phyloP scores from a whole-genome alignment of 2,888 invertebrate genomes.

The Orgyia antiqua region DNA sequence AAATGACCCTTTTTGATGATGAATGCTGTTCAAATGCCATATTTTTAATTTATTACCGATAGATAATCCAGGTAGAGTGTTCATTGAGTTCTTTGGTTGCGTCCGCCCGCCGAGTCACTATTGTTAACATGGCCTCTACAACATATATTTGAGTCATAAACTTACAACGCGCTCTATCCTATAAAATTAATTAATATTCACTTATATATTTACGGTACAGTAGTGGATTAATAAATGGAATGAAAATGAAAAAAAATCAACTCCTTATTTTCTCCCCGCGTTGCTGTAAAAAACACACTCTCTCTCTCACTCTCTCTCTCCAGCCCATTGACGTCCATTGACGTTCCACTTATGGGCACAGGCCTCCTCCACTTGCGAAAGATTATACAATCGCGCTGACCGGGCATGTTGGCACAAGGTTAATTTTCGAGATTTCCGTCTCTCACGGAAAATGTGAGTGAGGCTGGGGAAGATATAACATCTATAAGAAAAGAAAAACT shows the following conservation, averaged over 20 bases:
- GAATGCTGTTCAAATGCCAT: conserved; percentile 67
- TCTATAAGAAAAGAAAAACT: too few relatives aligned
- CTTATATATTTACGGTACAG: neutral
- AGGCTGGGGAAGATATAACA: too few relatives aligned
- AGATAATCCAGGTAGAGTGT: conserved; percentile 70
- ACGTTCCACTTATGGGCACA: too few relatives aligned
- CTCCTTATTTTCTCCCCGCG: too few relatives aligned
- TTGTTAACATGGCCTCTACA: conserved; percentile 30
- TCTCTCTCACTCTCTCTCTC: too few relatives aligned
- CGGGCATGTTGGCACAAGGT: too few relatives aligned
- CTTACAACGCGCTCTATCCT: conserved; percentile 14
- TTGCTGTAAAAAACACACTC: too few relatives aligned
- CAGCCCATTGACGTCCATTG: too few relatives aligned
- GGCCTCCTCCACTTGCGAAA: too few relatives aligned
- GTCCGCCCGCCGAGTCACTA: conserved; percentile 54
- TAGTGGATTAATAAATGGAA: neutral
- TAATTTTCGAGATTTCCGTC: too few relatives aligned
- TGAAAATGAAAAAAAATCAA: neutral
- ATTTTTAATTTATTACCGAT: conserved; percentile 75
- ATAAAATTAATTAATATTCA: neutral
- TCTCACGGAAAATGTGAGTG: too few relatives aligned
- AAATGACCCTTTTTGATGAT: conserved; percentile 65
- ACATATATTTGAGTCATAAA: conserved; percentile 14
- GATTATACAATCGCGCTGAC: too few relatives aligned
- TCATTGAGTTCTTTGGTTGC: conserved; percentile 54